Evolutionary conservation across 30 jellyfish, hydroid and myxozoan species (phyloP).

Genomic region (Aurelia aurita): DNA sequence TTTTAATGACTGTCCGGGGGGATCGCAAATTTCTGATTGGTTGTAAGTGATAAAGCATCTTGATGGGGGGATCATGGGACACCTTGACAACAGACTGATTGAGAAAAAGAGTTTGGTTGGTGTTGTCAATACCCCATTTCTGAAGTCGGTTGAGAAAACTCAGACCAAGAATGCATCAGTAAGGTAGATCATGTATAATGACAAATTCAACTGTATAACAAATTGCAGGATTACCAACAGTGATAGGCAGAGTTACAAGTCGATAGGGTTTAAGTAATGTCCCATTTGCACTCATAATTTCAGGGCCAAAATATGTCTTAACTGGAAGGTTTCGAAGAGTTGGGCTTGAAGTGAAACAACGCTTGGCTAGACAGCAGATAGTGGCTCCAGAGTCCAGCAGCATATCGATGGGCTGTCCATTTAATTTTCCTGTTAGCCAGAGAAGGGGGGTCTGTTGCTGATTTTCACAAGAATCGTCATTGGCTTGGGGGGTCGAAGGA

Average conservation of each 20-base stretch:
- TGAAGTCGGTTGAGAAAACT: conserved; percentile 38
- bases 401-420: conserved; percentile 32
- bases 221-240: conserved; percentile 50
- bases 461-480: too few relatives aligned
- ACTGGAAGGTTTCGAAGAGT: too few relatives aligned
- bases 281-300: too few relatives aligned
- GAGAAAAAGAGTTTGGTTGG: conserved; percentile 40
- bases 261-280: too few relatives aligned
- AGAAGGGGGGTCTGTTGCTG: conserved; percentile 27
- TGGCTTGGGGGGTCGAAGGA: too few relatives aligned
- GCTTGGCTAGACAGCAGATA: conserved; percentile 47
- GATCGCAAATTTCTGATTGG: background rate
- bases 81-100: conserved; percentile 18
- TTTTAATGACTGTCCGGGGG: conserved; percentile 41
- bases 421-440: conserved; percentile 49
- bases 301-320: too few relatives aligned
- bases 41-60: background rate
- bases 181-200: conserved; percentile 34
- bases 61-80: conserved; percentile 16
- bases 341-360: too few relatives aligned
- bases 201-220: conserved; percentile 12
- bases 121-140: conserved; percentile 45
- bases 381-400: conserved; percentile 40
- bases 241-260: too few relatives aligned
- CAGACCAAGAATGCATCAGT: conserved; percentile 51